Evolutionary conservation across 2,113 vertebrate genomes (phyloP).

Genomic region (Mustela nigripes): DNA sequence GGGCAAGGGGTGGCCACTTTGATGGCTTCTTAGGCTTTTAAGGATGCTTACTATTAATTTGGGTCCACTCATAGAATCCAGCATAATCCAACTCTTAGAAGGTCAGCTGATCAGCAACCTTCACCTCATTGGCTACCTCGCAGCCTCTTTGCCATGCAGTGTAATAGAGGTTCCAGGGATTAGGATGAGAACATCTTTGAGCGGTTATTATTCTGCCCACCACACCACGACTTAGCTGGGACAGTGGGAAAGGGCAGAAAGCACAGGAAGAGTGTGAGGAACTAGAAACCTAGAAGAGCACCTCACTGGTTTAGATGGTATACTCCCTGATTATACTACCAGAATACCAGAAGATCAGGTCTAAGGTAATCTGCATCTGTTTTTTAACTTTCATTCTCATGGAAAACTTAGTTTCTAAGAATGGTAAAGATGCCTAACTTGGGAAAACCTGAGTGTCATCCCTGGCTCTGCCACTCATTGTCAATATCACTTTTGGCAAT

Average conservation of each 20-base stretch:
- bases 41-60: neutral
- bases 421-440: neutral
- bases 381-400: neutral
- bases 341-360: neutral
- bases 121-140: neutral
- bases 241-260: neutral
- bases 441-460: neutral
- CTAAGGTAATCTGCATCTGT: neutral
- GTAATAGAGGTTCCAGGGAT: neutral
- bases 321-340: neutral
- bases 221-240: neutral
- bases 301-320: neutral
- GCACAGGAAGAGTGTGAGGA: neutral
- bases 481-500: neutral
- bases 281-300: neutral
- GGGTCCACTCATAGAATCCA: neutral
- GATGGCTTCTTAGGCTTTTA: neutral
- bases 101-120: neutral
- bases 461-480: neutral
- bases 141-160: neutral
- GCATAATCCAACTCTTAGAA: neutral
- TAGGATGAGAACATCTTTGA: neutral
- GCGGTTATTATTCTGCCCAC: neutral
- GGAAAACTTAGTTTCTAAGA: neutral
- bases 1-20: neutral